Evolutionary conservation across 1,140 invertebrate genomes (phyloP), one percentile per base, ranked within the genome.

Genomic region (Holcopasites calliopsidis): DNA sequence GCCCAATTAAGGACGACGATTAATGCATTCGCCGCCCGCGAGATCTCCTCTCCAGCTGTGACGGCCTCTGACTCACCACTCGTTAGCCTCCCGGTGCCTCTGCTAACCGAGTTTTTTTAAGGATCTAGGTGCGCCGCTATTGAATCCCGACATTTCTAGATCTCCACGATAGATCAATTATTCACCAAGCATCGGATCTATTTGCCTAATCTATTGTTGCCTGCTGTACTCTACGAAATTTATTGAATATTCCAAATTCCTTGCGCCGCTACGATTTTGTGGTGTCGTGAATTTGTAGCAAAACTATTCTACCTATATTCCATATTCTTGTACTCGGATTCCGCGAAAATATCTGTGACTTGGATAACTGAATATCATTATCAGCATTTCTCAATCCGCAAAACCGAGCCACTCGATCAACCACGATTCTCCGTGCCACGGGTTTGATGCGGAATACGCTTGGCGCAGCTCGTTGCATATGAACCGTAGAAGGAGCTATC

Each of bases 1-100:
- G 70, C 52, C 80, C 64, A 82, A 82, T 82, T 82, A 82, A 82
- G 75, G 79, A 65, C 52, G 68, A 28, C 79, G 75, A 78, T 82
- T 82, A 82, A 81, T 78, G 79, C 52, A 38, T 21, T 57, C 62
- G 38, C 47, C 31, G 33, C 47, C 52, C 60, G 40, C 64, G 64
- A 65, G 68, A 62, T 38, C 35, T 81, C 55, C 73, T 38, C 77
- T 64, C 49, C 26, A 26, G 69, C 76, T 61, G 76, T 35, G 54
- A 28, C 52, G 26, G 52, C 33, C 28, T 38, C 70, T 40, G 49
- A 71, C 54, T 74, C 76, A 40, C 2, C 28, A 40, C 49, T 66
- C 50, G 71, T 66, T 64, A 66, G 62, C 40, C 40, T 10, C 40
- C 23, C 49, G 47, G 62, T 47, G 47, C 38, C 61, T 38, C 52